Percentiles rank a stretch among this genome's conserved stretches.
These are phyloP conservation scores for Zaprionus lineosus DNA, from an alignment of 2,888 invertebrate genomes.

Conservation along the genomic window DNA sequence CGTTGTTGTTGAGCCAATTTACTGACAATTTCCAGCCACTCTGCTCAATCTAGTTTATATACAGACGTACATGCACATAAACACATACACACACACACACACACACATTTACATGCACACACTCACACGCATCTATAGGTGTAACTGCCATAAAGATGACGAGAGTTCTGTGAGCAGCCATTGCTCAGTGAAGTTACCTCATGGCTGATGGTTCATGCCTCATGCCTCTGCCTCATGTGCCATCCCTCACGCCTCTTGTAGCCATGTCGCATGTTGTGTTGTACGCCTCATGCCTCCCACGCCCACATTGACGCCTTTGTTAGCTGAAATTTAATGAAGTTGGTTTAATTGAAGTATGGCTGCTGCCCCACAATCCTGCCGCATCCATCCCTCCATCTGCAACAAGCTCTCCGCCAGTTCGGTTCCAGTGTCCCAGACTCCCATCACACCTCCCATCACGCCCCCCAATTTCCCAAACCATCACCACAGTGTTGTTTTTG, in stretches of 20 bases:
- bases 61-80: slow-evolving; percentile 4
- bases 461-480: too few relatives aligned
- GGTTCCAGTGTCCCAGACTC: too few relatives aligned
- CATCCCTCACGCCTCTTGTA: slow-evolving; percentile 7
- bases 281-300: slow-evolving; percentile 26
- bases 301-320: slow-evolving; percentile 70
- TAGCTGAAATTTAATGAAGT: slow-evolving; percentile 78
- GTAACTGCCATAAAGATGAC: slow-evolving; percentile 64
- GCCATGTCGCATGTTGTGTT: not conserved
- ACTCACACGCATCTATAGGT: slow-evolving; percentile 28
- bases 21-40: slow-evolving; percentile 73
- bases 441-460: too few relatives aligned
- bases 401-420: not conserved
- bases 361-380: slow-evolving; percentile 37
- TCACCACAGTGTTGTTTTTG: slow-evolving; percentile 36
- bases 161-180: slow-evolving; percentile 37
- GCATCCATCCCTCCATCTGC: not conserved
- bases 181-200: slow-evolving; percentile 35
- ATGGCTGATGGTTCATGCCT: slow-evolving; percentile 9
- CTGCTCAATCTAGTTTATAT: slow-evolving; percentile 56
- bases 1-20: slow-evolving; percentile 75
- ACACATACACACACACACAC: slow-evolving; percentile 6
- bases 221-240: slow-evolving; percentile 6
- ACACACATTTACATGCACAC: not conserved
- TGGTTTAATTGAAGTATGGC: slow-evolving; percentile 78